Base-by-base conservation (phyloP, 1,140 invertebrate genomes). In the Philotrypesis tridentata region DNA sequence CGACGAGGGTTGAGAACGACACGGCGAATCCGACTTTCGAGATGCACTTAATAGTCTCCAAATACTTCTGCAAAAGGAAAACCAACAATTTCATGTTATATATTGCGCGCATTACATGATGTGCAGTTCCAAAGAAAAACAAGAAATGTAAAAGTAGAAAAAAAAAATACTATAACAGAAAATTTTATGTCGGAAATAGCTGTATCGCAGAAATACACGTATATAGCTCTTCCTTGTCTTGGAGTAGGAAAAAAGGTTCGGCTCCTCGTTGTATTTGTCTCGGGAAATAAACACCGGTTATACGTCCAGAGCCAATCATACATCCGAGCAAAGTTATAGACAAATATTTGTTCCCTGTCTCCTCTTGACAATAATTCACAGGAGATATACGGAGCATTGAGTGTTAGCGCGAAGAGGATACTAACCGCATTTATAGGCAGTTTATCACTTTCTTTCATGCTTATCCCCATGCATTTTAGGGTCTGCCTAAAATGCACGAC, bases 1-100 rank as follows among this genome's bases (percentile, higher is more conserved):
- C 88, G 17, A 95, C 85, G 2, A 96, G 90, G 7, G 95, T 93
- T 14, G 93, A 89, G 6, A 96, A 90, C 0, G 95, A 96, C 11
- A 96, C 89, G 0, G 93, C 92, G 85, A 96, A 96, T 2, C 96
- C 95, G n/a, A 95, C 89, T 85, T 93, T 93, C 29, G 94, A 94
- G 68, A 96, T 94, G 8, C 91, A 89, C 85, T 94, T 94, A 21
- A 96, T 92, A 23, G 93, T 89, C 0, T 93, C 93, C 60, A 96
- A 55, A 89, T 86, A 87, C 82, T 83, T 82, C 84, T 86, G 77
- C 1, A 86, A 86, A 63, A 70, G 75, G 17, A 3, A 61, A 63
- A 76, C n/a, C n/a, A 40, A 29, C 63, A 31, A 76, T 23, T 27
- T 11, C 23, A 12, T 65, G 23, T 65, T 55, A 55, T 55, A 0